phyloP scores from a whole-genome alignment of 2,113 vertebrate species.

The Arenaria interpres region DNA sequence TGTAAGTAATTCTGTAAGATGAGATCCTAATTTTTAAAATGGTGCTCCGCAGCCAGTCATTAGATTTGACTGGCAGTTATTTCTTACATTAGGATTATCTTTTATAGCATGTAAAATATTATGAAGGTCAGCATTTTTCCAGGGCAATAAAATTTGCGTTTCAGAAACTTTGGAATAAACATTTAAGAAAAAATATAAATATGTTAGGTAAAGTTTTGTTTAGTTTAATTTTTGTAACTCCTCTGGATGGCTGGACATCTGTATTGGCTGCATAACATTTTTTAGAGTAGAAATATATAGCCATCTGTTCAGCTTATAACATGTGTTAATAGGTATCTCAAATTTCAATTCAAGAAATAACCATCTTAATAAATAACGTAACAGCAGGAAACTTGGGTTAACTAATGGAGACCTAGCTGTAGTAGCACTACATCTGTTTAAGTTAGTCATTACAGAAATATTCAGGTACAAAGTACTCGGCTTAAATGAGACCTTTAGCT shows the following conservation, averaged over 20 bases:
- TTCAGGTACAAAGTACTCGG: not conserved
- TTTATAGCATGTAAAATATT: not conserved
- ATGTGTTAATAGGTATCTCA: constrained; percentile 50
- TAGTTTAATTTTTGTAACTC: not conserved
- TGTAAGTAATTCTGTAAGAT: not conserved
- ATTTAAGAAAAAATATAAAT: not conserved
- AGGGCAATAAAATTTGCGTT: not conserved
- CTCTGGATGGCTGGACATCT: constrained; percentile 14
- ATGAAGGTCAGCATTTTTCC: constrained; percentile 24
- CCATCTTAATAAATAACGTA: constrained; percentile 22
- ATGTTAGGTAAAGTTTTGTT: not conserved
- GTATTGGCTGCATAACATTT: not conserved
- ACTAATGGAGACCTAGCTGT: not conserved
- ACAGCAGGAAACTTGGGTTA: not conserved
- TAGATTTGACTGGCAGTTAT: not conserved
- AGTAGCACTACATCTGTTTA: not conserved
- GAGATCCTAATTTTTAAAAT: constrained; percentile 22
- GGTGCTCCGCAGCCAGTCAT: not conserved
- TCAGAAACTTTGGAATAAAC: not conserved
- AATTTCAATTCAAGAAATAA: constrained; percentile 46
- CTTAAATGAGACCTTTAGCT: not conserved
- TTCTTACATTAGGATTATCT: not conserved
- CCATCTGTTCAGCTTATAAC: constrained; percentile 42
- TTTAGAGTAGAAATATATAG: constrained; percentile 10
- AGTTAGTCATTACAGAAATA: constrained; percentile 16